Base-by-base conservation (phyloP, 2,797 vertebrate species). In the Mormyrus proboscirostris region DNA sequence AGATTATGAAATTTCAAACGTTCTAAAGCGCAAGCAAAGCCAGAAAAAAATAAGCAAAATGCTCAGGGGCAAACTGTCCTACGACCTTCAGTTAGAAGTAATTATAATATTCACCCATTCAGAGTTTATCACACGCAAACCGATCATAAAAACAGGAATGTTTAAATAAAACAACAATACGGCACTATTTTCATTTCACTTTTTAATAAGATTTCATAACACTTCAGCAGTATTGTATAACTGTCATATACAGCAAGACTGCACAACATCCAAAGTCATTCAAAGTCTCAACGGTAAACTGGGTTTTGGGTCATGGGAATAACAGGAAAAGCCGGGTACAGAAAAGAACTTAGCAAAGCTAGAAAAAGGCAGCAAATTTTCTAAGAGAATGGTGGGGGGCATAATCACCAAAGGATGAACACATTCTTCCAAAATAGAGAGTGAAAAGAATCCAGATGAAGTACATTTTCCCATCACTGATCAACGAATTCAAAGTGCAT, bases 1-100 rank as follows among this genome's bases (percentile, higher is more conserved):
- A 44, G 12, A 44, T 89, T 91, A 38, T 16, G 14, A 76, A 76
- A 92, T 90, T 93, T 92, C 91, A 92, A 89, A 93, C 9, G 41
- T 82, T 44, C 76, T 82, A 19, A 9, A 22, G 76, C 3, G 1
- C 41, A 29, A 65, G 8, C n/a, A 79, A 19, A 82, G 76, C 73
- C 38, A 47, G 76, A 9, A 47, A 47, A 41, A 10, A 82, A 47
- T 10, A 82, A n/a, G 19, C 76, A 44, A 19, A 82, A 9, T 22
- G 16, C 76, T 44, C 76, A 82, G 41, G 41, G 76, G 76, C 69
- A 76, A 76, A 76, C 69, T 16, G 33, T 82, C 9, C 76, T 82
- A n/a, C 10, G 19, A 22, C 41, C 41, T 47, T 82, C 44, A 82
- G 22, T 82, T 82, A 82, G 44, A 76, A 76, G 33, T 41, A 82